Evolutionary conservation across 2,113 vertebrate genomes (phyloP), one percentile per base, ranked within the genome.

Genomic region (Cynocephalus volans): DNA sequence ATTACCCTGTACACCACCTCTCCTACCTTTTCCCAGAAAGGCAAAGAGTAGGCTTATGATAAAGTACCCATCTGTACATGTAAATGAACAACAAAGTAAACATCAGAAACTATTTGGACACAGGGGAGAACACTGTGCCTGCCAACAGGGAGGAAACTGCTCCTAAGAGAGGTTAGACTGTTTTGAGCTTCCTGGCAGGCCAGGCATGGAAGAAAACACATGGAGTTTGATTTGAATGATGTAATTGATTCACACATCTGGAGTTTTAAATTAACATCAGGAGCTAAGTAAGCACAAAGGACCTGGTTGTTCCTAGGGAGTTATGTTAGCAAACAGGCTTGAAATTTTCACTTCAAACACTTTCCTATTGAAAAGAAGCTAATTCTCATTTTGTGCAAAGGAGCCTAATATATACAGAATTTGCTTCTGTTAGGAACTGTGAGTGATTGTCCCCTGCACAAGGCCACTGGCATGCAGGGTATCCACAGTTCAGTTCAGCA

Each of bases 191-290:
- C 88, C 85, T 72, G 48, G 88, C 36, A 24, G 11, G 24, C 45
- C 56, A 19, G 67, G 5, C 13, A 41, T 28, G 70, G 50, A 84
- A 60, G 70, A 58, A 79, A 88, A 90, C 56, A 45, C 7, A 3
- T 17, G 67, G 54, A 21, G 13, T 90, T 56, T 90, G 31, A 84
- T 45, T 81, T 69, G 65, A 80, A 85, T 8, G 58, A 50, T 21
- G 24, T 23, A 8, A 26, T 18, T 79, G 95, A 77, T 77, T 33
- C 28, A 77, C 50, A 77, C 75, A 54, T 84, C 10, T 52, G 45
- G 80, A 75, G 19, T 83, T 79, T 93, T 69, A 80, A 83, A 80
- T 75, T 75, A 56, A 70, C 54, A 31, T 48, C 82, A 89, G n/a
- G 72, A 91, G n/a, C 33, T 19, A 31, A 12, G 41, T 18, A 85